Evolutionary conservation across 2,888 invertebrate genomes (phyloP), one percentile per base, ranked within the genome.

Genomic region (Protula sp.): DNA sequence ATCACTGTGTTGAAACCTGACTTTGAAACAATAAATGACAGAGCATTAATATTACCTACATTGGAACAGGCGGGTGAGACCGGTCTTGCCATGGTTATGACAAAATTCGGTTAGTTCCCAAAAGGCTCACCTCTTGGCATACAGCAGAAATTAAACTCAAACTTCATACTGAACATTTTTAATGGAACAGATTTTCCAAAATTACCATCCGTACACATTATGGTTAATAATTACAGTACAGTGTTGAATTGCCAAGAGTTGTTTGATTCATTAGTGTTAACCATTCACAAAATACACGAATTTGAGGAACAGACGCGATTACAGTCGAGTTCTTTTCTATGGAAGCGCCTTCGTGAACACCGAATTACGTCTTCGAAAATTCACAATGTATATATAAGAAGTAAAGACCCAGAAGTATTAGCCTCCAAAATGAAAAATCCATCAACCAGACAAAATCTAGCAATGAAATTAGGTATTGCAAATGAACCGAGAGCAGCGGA

Each of bases 71-170:
- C n/a, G n/a, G n/a, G n/a, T n/a, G n/a, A n/a, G n/a, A n/a, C n/a
- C n/a, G n/a, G n/a, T n/a, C n/a, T n/a, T n/a, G n/a, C 45, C 45
- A 38, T 14, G n/a, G 27, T 27, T 4, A 5, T 5, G 9, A 53
- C 53, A 53, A 53, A 53, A 53, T 53, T 28, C 29, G 53, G 53
- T 3, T 28, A 5, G 30, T 53, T 53, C 22, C 53, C 53, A 5
- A 53, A 29, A 28, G 53, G 28, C 5, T 53, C 28, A 19, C 14
- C 30, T 14, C 5, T 53, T 9, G 28, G 14, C 5, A 9, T 9
- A 26, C 53, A 53, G 30, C 53, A 53, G 22, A 53, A 28, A 27
- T 9, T 53, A 29, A 5, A 53, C 9, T 4, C 4, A 14, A 27
- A 26, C 14, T 53, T 14, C 22, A 3, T 28, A 4, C 24, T 53